A percentile compares a stretch with the other conserved stretches of the same genome.
Evolutionary conservation across 2,888 invertebrate species (phyloP).

Genomic region (Caenorhabditis wallacei): DNA sequence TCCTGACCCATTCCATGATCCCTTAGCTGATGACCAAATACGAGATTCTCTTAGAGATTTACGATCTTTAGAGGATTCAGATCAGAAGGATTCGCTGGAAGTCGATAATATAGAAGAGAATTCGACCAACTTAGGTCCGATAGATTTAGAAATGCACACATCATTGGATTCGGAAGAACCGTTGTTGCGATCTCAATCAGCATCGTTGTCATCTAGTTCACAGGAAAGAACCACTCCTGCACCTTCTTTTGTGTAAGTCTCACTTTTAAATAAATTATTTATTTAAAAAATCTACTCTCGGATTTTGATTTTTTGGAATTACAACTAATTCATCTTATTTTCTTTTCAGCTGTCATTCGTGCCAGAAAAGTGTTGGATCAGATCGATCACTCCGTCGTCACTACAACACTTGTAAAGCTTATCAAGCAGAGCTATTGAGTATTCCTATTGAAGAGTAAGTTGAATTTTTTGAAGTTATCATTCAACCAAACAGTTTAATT

Average conservation of each 20-base stretch:
- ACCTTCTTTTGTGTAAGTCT: slow-evolving; percentile 11
- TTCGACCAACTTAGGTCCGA: too few relatives aligned
- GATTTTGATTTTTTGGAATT: too few relatives aligned
- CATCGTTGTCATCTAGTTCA: slow-evolving; percentile 44
- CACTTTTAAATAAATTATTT: neutral
- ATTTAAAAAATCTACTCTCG: too few relatives aligned
- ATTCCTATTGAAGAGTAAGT: slow-evolving; percentile 64
- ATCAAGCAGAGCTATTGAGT: slow-evolving; percentile 52
- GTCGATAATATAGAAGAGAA: too few relatives aligned
- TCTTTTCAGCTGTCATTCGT: slow-evolving; percentile 69
- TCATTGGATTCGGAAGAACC: slow-evolving; percentile 49
- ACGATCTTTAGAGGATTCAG: neutral
- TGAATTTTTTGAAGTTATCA: too few relatives aligned
- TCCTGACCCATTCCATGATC: slow-evolving; percentile 3
- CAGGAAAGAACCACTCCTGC: slow-evolving; percentile 23
- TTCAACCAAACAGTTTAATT: too few relatives aligned
- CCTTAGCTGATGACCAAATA: neutral
- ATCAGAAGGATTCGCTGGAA: neutral
- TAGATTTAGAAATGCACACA: slow-evolving; percentile 17
- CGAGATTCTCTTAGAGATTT: neutral
- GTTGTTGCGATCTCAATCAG: slow-evolving; percentile 19
- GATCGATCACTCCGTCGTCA: slow-evolving; percentile 69
- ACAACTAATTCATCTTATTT: too few relatives aligned
- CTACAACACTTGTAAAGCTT: slow-evolving; percentile 68
- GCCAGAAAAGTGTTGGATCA: slow-evolving; percentile 70